Evolutionary conservation across 2,888 invertebrate species (phyloP).

Genomic region (Encarsia formosa): DNA sequence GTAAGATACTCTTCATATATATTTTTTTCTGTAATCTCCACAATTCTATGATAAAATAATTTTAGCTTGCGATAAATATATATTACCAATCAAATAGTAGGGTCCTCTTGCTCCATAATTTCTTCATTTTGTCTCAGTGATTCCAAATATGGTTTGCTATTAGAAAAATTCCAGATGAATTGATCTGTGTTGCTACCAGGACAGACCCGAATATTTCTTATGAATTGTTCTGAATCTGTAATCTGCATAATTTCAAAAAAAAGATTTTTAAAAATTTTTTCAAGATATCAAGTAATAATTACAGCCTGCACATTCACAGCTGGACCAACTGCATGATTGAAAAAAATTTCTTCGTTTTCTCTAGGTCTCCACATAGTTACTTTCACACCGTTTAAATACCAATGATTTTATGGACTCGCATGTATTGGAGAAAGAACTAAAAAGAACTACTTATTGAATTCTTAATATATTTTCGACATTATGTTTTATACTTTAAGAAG

Average conservation of each 20-base stretch:
- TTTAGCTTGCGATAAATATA: too few relatives aligned
- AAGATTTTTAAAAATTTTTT: not conserved
- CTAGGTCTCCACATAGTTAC: not conserved
- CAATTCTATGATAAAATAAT: too few relatives aligned
- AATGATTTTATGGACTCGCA: too few relatives aligned
- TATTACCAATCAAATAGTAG: too few relatives aligned
- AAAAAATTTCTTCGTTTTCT: not conserved
- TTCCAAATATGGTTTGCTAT: not conserved
- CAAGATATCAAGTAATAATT: not conserved
- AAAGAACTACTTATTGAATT: not conserved
- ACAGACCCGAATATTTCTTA: not conserved
- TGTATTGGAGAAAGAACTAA: too few relatives aligned
- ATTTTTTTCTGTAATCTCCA: too few relatives aligned
- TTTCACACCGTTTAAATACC: too few relatives aligned
- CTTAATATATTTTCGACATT: not conserved
- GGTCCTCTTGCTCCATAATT: not conserved
- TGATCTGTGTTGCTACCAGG: not conserved
- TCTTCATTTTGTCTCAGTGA: not conserved
- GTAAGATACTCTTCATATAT: too few relatives aligned
- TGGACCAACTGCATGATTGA: not conserved
- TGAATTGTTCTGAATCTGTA: not conserved
- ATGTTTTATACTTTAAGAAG: not conserved
- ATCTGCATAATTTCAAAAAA: not conserved
- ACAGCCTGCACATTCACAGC: slow-evolving; percentile 1
- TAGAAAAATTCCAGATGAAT: not conserved